Evolutionary conservation across 2,888 invertebrate species (phyloP).

Genomic region (Agrochola circellaris): DNA sequence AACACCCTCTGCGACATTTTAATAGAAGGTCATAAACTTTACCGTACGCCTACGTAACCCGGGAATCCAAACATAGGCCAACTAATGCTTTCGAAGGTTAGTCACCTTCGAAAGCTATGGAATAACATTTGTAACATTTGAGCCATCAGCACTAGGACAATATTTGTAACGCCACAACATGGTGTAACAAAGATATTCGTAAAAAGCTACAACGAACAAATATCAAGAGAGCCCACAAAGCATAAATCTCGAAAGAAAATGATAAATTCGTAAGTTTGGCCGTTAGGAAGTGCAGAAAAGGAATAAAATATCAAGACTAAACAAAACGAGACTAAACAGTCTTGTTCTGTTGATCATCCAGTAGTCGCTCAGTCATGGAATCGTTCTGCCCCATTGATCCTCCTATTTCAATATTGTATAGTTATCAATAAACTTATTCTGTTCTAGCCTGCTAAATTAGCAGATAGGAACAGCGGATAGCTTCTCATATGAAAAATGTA

Average conservation of each 20-base stretch:
- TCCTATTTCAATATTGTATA: background rate
- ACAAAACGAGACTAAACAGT: no score
- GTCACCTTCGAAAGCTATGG: no score
- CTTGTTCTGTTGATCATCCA: background rate
- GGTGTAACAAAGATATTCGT: no score
- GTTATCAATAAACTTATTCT: background rate
- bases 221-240: no score
- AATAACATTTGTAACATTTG: no score
- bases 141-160: background rate
- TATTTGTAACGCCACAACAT: background rate
- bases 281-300: no score
- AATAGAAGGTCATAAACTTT: background rate
- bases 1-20: slow-evolving; percentile 80
- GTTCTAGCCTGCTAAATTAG: no score
- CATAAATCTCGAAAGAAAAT: background rate
- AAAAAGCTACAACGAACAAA: no score
- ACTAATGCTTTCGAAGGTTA: no score
- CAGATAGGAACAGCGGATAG: no score
- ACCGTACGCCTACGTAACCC: no score
- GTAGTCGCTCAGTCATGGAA: background rate
- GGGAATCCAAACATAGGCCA: background rate
- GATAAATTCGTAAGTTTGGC: background rate
- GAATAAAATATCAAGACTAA: background rate
- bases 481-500: no score
- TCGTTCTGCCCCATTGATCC: background rate